Evolutionary conservation across 2,113 vertebrate genomes (phyloP), one percentile per base, ranked within the genome.

Genomic region (Corvus cornix): DNA sequence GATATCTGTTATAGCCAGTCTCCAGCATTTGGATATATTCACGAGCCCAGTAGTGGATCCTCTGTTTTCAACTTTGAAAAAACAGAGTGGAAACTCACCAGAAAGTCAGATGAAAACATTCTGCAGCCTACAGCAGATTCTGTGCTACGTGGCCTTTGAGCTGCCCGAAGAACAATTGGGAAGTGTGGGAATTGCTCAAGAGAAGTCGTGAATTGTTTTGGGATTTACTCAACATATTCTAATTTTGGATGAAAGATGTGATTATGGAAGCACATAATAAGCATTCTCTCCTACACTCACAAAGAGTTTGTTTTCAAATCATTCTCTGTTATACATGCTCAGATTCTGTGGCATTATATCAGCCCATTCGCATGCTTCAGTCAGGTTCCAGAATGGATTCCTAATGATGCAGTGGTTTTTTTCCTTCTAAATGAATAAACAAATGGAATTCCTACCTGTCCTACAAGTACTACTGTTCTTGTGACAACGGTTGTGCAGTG

Each of bases 251-350:
- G 73, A 96, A 96, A 67, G 78, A 95, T 84, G 89, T 85, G 78
- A 92, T 93, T 96, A 92, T 63, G 49, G 87, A 95, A 86, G 83
- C 87, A 95, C 95, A 92, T 78, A 96, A 73, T 90, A 87, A 87
- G 75, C 91, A 86, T 91, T 91, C 80, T 94, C 63, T 96, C 49
- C 80, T 93, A 95, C 88, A 63, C 51, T 88, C 59, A 93, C 70
- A 85, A 59, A 53, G 31, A 64, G 16, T 52, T 87, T 72, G 46
- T 87, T 91, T 89, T 84, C 52, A 84, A 84, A 67, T 78, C 15
- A 14, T 59, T 77, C 46, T 84, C 49, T 93, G 60, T 87, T 64
- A 51, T 33, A 63, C 37, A 51, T 49, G 59, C n/a, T 43, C n/a
- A n/a, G 72, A 80, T 84, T 80, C 49, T 49, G 11, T 63, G 48